Percentiles rank a stretch among this genome's conserved stretches.
These are phyloP conservation scores for Drosophila sucinea DNA, from an alignment of 1,140 invertebrate species.

Conservation along the genomic window DNA sequence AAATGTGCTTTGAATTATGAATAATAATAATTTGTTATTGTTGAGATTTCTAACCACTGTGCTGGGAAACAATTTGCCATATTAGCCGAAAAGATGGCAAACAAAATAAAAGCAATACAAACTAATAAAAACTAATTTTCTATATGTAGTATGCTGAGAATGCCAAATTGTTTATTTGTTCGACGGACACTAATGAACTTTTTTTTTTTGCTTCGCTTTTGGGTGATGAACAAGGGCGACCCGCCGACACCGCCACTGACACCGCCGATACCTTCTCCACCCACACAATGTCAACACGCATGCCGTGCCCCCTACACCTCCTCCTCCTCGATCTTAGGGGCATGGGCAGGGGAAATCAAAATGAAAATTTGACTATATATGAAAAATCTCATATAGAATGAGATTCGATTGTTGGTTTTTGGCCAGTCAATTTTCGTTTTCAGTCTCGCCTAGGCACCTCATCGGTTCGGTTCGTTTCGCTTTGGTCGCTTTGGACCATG, in stretches of 20 bases:
- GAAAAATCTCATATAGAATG: constrained; percentile 63
- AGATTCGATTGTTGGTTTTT: constrained; percentile 52
- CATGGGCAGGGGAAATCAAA: constrained; percentile 30
- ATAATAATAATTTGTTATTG: no score
- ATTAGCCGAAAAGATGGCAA: constrained; percentile 54
- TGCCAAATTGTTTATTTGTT: constrained; percentile 70
- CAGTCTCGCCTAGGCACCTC: constrained; percentile 72
- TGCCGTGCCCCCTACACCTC: neutral
- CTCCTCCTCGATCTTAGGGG: neutral
- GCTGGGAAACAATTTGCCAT: constrained; percentile 23
- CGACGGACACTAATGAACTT: constrained; percentile 65
- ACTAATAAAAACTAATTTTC: constrained; percentile 73
- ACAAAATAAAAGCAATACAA: constrained; percentile 50
- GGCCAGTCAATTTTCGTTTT: constrained; percentile 37
- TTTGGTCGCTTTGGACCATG: constrained; percentile 47
- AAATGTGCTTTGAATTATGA: neutral
- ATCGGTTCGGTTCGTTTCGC: constrained; percentile 60
- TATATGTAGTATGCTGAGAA: constrained; percentile 35
- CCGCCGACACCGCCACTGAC: constrained; percentile 12
- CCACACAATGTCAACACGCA: constrained; percentile 42
- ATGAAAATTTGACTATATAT: constrained; percentile 53
- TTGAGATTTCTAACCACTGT: constrained; percentile 1
- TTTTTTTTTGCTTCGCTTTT: constrained; percentile 22
- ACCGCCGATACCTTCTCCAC: neutral
- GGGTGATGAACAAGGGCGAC: constrained; percentile 23